Evolutionary conservation across 2,888 invertebrate species (phyloP).

Genomic region (Papilio demoleus): DNA sequence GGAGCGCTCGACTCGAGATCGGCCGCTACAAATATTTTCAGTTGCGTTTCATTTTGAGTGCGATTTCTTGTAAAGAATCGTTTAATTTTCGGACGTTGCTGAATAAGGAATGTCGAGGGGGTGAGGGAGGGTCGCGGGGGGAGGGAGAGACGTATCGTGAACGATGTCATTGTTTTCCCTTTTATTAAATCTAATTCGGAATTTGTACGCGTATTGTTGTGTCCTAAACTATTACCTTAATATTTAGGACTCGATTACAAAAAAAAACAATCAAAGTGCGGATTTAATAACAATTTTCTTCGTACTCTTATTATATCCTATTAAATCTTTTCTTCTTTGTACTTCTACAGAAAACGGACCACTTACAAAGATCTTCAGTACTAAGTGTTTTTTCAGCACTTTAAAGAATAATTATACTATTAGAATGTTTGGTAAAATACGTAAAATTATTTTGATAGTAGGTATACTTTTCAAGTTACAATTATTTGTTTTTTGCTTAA

Average conservation of each 20-base stretch:
- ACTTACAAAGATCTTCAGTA: not conserved
- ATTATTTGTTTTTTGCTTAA: not conserved
- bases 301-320: too few relatives aligned
- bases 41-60: constrained; percentile 70
- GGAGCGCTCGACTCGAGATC: constrained; percentile 66
- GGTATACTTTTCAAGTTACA: not conserved
- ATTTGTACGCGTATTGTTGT: constrained; percentile 18
- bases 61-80: constrained; percentile 78
- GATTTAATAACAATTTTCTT: too few relatives aligned
- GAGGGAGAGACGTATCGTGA: constrained; percentile 26
- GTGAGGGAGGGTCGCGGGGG: constrained; percentile 44
- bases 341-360: not conserved
- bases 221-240: not conserved
- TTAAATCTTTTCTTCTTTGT: not conserved
- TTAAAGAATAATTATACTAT: not conserved
- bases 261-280: too few relatives aligned
- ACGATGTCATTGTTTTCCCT: constrained; percentile 21
- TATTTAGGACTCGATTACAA: not conserved
- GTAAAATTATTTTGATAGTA: not conserved
- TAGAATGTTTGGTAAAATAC: too few relatives aligned
- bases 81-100: constrained; percentile 75
- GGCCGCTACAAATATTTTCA: constrained; percentile 73
- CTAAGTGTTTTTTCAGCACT: not conserved
- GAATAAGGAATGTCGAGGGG: constrained; percentile 74
- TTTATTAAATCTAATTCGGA: constrained; percentile 32